Conservation (phyloP, 2,888 invertebrate genomes). For the Drosophila glabriapex region DNA sequence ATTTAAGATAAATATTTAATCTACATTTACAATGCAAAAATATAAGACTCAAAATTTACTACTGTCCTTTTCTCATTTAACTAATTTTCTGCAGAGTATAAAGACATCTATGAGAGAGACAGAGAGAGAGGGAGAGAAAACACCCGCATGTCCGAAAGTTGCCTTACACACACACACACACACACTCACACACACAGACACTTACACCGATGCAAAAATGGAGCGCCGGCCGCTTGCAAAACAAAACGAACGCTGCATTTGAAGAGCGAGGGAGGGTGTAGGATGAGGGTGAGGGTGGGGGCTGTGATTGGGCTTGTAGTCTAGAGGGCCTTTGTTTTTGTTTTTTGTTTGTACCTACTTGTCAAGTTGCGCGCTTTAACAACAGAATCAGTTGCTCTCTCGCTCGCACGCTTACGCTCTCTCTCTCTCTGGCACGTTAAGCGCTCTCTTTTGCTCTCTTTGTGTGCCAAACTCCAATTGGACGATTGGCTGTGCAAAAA, state of each 20-base stretch:
- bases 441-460: conserved; percentile 11
- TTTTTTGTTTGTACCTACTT: conserved; percentile 60
- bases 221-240: conserved; percentile 54
- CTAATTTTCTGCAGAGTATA: not conserved
- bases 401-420: conserved; percentile 17
- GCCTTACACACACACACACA: not conserved
- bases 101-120: not conserved
- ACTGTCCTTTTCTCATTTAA: no score
- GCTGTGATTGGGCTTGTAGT: conserved; percentile 4
- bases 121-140: not conserved
- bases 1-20: not conserved
- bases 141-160: conserved; percentile 43
- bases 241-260: conserved; percentile 47
- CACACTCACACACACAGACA: not conserved
- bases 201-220: conserved; percentile 36
- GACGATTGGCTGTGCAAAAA: conserved; percentile 37
- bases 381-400: conserved; percentile 68
- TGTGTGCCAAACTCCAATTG: conserved; percentile 49
- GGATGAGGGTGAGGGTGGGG: not conserved
- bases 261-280: not conserved
- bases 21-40: not conserved
- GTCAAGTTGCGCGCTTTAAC: conserved; percentile 63
- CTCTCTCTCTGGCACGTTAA: conserved; percentile 25
- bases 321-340: conserved; percentile 14
- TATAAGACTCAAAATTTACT: not conserved